Conservation (phyloP, 2,888 invertebrate genomes). For the Mongoloraphidia duomilia region DNA sequence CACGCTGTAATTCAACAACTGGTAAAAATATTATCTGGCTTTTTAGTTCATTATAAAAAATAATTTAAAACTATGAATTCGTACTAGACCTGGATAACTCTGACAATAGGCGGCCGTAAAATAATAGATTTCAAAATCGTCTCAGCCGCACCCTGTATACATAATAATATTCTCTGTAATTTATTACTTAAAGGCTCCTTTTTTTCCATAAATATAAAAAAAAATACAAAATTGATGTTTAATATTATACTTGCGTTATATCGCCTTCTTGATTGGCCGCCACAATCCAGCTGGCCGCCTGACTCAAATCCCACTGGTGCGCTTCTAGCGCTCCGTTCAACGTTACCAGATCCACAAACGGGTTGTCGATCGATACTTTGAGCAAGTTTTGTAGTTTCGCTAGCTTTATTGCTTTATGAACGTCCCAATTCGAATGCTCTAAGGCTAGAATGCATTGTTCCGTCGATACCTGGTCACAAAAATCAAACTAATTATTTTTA, state of each 20-base stretch:
- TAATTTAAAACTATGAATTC: no score
- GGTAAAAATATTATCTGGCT: no score
- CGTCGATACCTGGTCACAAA: slow-evolving; percentile 39
- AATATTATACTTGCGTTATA: slow-evolving; percentile 13
- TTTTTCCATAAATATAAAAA: not conserved
- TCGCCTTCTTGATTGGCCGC: slow-evolving; percentile 24
- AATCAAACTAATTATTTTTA: no score
- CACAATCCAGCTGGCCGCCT: slow-evolving; percentile 47
- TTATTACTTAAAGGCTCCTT: no score
- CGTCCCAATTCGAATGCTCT: slow-evolving; percentile 77
- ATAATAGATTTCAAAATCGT: no score
- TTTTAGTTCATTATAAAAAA: no score
- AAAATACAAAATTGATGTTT: not conserved
- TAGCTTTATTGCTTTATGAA: slow-evolving; percentile 76
- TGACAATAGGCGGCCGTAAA: no score
- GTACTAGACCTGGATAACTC: no score
- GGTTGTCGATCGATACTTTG: slow-evolving; percentile 17
- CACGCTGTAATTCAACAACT: no score
- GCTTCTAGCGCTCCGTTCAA: slow-evolving; percentile 41
- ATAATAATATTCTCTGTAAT: no score
- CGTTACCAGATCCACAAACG: slow-evolving; percentile 19
- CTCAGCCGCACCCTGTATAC: no score
- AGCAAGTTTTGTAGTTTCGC: slow-evolving; percentile 43
- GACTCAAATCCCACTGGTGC: slow-evolving; percentile 49
- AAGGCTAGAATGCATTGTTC: slow-evolving; percentile 68